Percentiles rank a stretch among this genome's conserved stretches.
Conservation (phyloP, 2,113 vertebrate genomes). For the Illadopsis cleaveri region DNA sequence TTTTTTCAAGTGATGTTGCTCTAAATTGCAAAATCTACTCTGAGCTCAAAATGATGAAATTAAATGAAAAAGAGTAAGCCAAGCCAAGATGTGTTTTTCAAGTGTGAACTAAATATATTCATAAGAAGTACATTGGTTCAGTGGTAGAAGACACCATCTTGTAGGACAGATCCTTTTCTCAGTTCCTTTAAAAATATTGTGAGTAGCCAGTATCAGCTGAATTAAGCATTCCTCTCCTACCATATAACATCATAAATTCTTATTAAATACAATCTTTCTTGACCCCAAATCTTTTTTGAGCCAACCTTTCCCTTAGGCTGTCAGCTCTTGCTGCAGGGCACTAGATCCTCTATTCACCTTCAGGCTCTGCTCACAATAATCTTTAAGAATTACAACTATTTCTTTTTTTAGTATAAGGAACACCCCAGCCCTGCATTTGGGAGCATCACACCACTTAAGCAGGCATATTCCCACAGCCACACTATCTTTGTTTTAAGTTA, state of each 20-base stretch:
- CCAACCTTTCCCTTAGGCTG: background rate
- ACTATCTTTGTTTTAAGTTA: background rate
- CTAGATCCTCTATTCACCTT: background rate
- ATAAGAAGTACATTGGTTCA: background rate
- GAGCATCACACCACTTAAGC: background rate
- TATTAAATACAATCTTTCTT: background rate
- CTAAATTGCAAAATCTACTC: background rate
- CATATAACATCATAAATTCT: background rate
- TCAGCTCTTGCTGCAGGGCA: background rate
- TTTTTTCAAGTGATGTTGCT: background rate
- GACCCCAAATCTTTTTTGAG: background rate
- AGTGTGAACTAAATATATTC: background rate
- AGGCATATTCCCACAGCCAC: background rate
- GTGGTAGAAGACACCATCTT: background rate
- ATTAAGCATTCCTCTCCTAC: background rate
- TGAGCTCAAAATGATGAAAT: background rate
- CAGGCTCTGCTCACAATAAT: background rate
- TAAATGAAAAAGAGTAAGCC: background rate
- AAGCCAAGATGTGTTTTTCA: background rate
- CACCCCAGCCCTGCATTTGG: background rate
- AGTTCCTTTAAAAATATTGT: background rate
- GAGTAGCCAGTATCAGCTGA: background rate
- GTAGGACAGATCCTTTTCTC: background rate
- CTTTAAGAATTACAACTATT: background rate
- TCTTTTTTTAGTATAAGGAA: background rate